Evolutionary conservation across 2,888 invertebrate genomes (phyloP).

Genomic region (Caradrina kadenii): DNA sequence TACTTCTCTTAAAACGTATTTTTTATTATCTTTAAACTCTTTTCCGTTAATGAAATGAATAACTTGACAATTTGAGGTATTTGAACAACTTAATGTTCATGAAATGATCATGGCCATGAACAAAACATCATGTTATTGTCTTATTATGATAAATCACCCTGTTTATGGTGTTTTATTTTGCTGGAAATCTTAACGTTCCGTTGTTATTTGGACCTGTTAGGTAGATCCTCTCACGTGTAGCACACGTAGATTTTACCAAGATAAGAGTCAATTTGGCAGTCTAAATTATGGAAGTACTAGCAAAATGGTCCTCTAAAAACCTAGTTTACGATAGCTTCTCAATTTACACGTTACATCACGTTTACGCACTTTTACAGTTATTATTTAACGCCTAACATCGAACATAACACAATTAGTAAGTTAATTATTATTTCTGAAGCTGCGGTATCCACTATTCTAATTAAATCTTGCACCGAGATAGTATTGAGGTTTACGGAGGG

Average conservation of each 20-base stretch:
- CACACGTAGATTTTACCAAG: no score
- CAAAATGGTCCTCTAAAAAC: background rate
- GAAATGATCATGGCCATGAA: background rate
- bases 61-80: conserved; percentile 18
- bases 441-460: background rate
- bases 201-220: no score
- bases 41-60: conserved; percentile 20
- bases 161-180: background rate
- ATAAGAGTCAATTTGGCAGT: background rate
- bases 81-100: background rate
- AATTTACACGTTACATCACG: background rate
- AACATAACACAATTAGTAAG: background rate
- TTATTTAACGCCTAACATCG: conserved; percentile 12
- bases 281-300: background rate
- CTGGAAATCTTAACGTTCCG: background rate
- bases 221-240: no score
- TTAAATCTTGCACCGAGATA: background rate
- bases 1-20: conserved; percentile 21
- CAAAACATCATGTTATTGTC: background rate
- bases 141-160: background rate
- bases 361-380: conserved; percentile 20
- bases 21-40: conserved; percentile 8
- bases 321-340: background rate
- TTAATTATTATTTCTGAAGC: conserved; percentile 4
- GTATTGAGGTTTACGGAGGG: background rate